Conservation (phyloP, 1,140 invertebrate genomes). For the Drosophila tsacasi region DNA sequence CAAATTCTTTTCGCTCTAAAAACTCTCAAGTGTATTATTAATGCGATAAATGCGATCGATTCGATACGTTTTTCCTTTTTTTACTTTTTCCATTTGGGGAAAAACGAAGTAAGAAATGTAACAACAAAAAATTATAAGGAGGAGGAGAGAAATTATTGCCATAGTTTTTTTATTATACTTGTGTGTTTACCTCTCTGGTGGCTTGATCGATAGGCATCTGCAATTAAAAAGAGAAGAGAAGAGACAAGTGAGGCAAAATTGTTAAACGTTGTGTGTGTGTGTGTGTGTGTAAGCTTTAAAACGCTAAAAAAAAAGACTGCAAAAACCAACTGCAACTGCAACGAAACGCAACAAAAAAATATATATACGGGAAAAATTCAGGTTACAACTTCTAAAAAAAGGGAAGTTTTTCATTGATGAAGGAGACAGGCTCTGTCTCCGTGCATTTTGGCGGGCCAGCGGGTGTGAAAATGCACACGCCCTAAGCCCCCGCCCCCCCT, state of each 20-base stretch:
- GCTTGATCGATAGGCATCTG: constrained; percentile 90
- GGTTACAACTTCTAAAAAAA: constrained; percentile 23
- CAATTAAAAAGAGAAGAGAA: constrained; percentile 87
- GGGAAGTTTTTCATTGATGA: constrained; percentile 47
- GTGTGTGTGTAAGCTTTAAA: constrained; percentile 53
- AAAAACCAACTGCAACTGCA: constrained; percentile 24
- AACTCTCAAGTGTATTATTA: constrained; percentile 77
- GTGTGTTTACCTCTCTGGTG: constrained; percentile 88
- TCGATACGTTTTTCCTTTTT: constrained; percentile 25
- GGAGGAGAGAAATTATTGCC: constrained; percentile 66
- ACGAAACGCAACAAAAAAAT: constrained; percentile 13
- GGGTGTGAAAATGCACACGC: constrained; percentile 82
- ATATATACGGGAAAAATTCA: constrained; percentile 16
- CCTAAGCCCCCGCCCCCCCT: constrained; percentile 13
- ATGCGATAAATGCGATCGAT: constrained; percentile 41
- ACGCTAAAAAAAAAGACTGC: constrained; percentile 8
- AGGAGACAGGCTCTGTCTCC: background rate
- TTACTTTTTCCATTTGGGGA: constrained; percentile 16
- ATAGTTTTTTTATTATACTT: constrained; percentile 82
- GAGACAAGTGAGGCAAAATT: constrained; percentile 85
- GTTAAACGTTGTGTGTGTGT: constrained; percentile 64
- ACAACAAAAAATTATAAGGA: constrained; percentile 21
- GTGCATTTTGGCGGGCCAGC: constrained; percentile 60
- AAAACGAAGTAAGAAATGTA: constrained; percentile 16
- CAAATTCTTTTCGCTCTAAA: constrained; percentile 83